phyloP scores from a whole-genome alignment of 2,113 vertebrate genomes.

The Rhombomys opimus region DNA sequence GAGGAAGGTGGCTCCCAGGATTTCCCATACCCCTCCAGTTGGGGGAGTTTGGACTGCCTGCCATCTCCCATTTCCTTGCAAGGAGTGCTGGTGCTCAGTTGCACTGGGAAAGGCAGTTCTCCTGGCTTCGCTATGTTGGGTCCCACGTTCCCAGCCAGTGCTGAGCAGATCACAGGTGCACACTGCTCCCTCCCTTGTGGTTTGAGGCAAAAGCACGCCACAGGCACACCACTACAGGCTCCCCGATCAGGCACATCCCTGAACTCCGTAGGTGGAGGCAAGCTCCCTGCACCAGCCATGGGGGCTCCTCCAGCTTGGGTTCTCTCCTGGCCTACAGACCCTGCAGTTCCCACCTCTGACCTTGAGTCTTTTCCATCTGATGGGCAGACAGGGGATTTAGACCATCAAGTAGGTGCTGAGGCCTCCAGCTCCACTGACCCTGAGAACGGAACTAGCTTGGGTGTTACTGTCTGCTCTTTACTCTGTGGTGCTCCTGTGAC shows the following conservation, averaged over 20 bases:
- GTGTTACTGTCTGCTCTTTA: not conserved
- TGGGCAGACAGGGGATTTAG: not conserved
- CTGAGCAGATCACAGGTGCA: not conserved
- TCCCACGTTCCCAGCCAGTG: not conserved
- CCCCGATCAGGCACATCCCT: not conserved
- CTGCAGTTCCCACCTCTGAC: not conserved
- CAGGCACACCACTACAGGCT: too few relatives aligned
- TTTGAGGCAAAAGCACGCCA: not conserved
- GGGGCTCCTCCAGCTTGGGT: not conserved
- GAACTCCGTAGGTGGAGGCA: not conserved
- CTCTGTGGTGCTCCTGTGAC: not conserved
- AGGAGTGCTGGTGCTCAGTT: not conserved
- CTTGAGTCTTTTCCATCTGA: not conserved
- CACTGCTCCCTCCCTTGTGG: not conserved
- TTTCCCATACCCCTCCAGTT: not conserved
- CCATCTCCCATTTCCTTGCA: not conserved
- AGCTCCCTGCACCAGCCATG: not conserved
- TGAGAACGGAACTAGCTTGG: not conserved
- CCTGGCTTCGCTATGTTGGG: not conserved
- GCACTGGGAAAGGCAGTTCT: not conserved
- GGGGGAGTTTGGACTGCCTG: not conserved
- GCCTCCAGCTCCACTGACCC: not conserved
- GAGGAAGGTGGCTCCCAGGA: not conserved
- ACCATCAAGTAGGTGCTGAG: not conserved
- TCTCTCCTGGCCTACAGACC: not conserved